Evolutionary conservation across 2,113 vertebrate genomes (phyloP).

Genomic region (Hippocampus abdominalis): DNA sequence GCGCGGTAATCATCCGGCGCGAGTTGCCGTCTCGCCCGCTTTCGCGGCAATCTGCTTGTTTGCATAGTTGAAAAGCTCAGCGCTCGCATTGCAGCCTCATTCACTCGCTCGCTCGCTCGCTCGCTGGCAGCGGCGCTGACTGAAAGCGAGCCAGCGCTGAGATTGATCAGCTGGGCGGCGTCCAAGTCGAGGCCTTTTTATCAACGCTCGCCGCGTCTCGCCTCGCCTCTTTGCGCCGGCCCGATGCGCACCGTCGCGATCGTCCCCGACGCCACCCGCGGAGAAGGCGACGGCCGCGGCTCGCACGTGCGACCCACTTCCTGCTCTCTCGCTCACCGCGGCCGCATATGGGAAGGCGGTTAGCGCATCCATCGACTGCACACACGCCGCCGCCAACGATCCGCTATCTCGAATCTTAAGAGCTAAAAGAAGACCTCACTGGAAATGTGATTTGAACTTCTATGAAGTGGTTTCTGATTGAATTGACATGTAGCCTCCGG

Average conservation of each 20-base stretch:
- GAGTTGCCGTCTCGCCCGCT: constrained; percentile 17
- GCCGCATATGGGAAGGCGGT: neutral
- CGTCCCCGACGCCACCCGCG: constrained; percentile 37
- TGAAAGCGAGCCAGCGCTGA: constrained; percentile 54
- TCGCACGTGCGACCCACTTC: constrained; percentile 65
- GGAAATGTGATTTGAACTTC: neutral
- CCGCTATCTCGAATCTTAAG: neutral
- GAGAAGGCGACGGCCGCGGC: constrained; percentile 38
- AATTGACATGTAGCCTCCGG: too few species aligned
- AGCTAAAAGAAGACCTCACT: neutral
- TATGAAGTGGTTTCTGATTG: neutral
- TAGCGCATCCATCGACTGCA: neutral
- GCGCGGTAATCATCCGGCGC: constrained; percentile 37
- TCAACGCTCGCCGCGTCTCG: constrained; percentile 38
- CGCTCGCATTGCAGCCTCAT: too few species aligned
- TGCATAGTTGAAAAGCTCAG: constrained; percentile 54
- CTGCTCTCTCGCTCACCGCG: constrained; percentile 9
- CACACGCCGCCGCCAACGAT: too few species aligned
- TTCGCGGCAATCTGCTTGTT: constrained; percentile 40
- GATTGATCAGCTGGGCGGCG: constrained; percentile 59
- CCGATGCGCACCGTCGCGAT: constrained; percentile 1
- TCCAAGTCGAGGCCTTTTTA: constrained; percentile 58
- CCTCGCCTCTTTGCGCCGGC: constrained; percentile 8
- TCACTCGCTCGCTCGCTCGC: too few species aligned
- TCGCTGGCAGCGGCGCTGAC: constrained; percentile 4